Evolutionary conservation across 2,113 vertebrate species (phyloP).

Genomic region (Rhabdomys dilectus): DNA sequence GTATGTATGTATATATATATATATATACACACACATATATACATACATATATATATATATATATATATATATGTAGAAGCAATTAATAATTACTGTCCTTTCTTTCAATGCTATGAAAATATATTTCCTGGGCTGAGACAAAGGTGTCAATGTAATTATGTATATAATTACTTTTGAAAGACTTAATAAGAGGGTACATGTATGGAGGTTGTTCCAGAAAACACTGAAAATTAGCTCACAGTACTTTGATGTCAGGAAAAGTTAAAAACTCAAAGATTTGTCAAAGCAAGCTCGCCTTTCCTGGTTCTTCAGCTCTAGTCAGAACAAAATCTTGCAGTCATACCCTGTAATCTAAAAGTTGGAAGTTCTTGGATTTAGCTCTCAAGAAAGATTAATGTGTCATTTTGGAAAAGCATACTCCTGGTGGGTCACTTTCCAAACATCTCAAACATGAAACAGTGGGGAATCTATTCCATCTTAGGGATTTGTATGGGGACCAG

Average conservation of each 20-base stretch:
- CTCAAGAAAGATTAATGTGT: slow-evolving; percentile 10
- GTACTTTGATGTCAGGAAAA: not conserved
- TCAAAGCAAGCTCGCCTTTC: slow-evolving; percentile 22
- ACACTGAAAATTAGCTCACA: not conserved
- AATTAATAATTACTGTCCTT: not conserved
- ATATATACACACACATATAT: not conserved
- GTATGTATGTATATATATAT: not conserved
- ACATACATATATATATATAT: not conserved
- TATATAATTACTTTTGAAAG: slow-evolving; percentile 23
- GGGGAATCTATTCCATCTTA: slow-evolving; percentile 15
- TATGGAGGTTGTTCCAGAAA: not conserved
- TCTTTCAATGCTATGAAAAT: slow-evolving; percentile 55
- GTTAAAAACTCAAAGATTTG: not conserved
- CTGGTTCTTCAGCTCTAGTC: slow-evolving; percentile 31
- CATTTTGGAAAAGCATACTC: slow-evolving; percentile 40
- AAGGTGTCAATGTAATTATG: not conserved
- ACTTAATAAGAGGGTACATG: not conserved
- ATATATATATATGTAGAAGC: not conserved
- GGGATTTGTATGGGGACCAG: slow-evolving; percentile 45
- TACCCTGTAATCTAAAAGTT: slow-evolving; percentile 61
- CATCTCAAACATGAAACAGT: slow-evolving; percentile 3
- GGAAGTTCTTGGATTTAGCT: not conserved
- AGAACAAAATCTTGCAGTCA: slow-evolving; percentile 69
- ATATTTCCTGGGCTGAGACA: not conserved
- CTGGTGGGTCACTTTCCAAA: slow-evolving; percentile 31